These are phyloP conservation scores for Pemphredon lugubris DNA, from an alignment of 2,888 invertebrate genomes.

Conservation along the genomic window DNA sequence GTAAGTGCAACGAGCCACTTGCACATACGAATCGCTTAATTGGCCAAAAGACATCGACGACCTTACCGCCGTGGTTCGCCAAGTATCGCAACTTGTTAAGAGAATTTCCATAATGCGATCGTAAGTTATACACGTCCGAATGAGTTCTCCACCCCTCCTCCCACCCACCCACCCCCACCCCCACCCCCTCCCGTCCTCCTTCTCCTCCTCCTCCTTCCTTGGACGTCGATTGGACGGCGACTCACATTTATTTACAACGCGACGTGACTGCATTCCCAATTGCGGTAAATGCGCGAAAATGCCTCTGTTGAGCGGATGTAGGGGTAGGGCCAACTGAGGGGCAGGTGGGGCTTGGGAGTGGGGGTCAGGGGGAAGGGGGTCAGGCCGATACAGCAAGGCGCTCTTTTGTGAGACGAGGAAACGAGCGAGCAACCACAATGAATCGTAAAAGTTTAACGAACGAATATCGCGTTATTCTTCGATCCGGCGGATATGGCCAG, in stretches of 20 bases:
- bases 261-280: constrained; percentile 44
- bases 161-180: too few relatives aligned
- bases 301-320: constrained; percentile 20
- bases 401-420: constrained; percentile 6
- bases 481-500: background rate
- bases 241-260: constrained; percentile 40
- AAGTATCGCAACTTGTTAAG: constrained; percentile 27
- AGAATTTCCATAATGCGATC: constrained; percentile 38
- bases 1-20: background rate
- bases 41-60: constrained; percentile 14
- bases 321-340: too few relatives aligned
- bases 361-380: too few relatives aligned
- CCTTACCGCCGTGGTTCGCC: background rate
- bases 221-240: constrained; percentile 30
- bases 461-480: background rate
- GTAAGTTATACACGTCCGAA: constrained; percentile 36
- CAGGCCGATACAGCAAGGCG: constrained; percentile 13
- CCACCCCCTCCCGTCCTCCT: too few relatives aligned
- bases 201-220: too few relatives aligned
- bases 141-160: too few relatives aligned
- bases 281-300: constrained; percentile 43
- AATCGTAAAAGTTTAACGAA: constrained; percentile 13
- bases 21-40: constrained; percentile 32
- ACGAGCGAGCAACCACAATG: background rate
- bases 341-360: too few relatives aligned